Percentiles rank a stretch among this genome's conserved stretches.
Evolutionary conservation across 92 coral and sea anemone species (phyloP).

Genomic region (Porites rus): DNA sequence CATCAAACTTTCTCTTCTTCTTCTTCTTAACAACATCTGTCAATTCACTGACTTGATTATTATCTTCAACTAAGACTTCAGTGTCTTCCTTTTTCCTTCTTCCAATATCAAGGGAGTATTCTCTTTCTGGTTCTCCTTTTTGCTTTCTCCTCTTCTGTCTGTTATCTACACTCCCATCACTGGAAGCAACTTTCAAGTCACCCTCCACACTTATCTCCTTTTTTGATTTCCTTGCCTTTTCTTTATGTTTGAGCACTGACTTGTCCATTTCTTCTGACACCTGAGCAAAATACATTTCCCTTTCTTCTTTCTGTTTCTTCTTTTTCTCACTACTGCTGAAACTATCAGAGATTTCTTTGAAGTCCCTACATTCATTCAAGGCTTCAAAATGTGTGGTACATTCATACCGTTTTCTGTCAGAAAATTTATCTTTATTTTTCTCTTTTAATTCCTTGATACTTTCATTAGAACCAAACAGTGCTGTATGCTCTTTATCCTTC

Average conservation of each 20-base stretch:
- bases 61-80: background rate
- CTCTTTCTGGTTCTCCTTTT: background rate
- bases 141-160: background rate
- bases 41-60: too few relatives aligned
- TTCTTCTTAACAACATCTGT: background rate
- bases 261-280: background rate
- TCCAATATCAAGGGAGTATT: background rate
- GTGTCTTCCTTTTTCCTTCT: background rate
- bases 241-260: background rate
- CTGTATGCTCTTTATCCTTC: background rate
- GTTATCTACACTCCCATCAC: background rate
- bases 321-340: background rate
- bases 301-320: background rate
- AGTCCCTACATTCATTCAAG: background rate
- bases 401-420: background rate
- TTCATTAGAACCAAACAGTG: background rate
- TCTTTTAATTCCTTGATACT: background rate
- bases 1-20: background rate
- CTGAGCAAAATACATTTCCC: background rate
- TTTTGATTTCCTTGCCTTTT: slow-evolving; percentile 5
- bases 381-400: background rate
- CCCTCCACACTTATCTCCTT: background rate
- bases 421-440: slow-evolving; percentile 3
- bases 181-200: background rate
- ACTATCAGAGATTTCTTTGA: background rate